Base-by-base conservation (phyloP, 2,888 invertebrate species). In the Ferrisia virgata region DNA sequence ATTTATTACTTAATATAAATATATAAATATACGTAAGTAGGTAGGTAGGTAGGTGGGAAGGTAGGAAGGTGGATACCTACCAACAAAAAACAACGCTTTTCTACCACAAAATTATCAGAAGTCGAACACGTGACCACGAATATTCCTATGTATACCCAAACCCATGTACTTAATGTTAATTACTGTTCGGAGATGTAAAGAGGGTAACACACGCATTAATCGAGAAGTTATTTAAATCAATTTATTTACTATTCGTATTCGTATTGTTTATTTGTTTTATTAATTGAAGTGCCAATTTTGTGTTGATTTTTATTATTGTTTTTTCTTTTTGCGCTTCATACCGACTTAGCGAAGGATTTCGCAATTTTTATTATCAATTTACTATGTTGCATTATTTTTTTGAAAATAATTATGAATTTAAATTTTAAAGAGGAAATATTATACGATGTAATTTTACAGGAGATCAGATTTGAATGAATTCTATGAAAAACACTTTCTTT, bases 261-360 rank as follows among this genome's bases (percentile, higher is more conserved):
- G 25, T 25, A 64, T 28, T 64, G 58, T 64, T 64, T 64, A 64
- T 64, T 64, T 64, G 58, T 64, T 64, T 64, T 28, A 64, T 43
- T 47, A 28, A 64, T 64, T 64, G 28, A 64, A 64, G 58, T 64
- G 58, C 58, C 58, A 64, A 64, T 64, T 64, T 64, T 64, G 28
- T 64, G 58, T 64, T 28, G 58, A 28, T 64, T 25, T 47, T 64
- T 64, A 64, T 64, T 25, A 11, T 25, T 25, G 5, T 64, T 64
- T 64, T n/a, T n/a, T n/a, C n/a, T n/a, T 64, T 64, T 64, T 64
- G 25, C 58, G 58, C 58, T 25, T 64, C 28, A 64, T 11, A 43
- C 36, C 36, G 4, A 36, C 36, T 36, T 36, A 47, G 18, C n/a
- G 47, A 47, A 18, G 47, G 18, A 47, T 47, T 18, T 47, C 8